These are phyloP conservation scores for Sigmodon hispidus DNA, from an alignment of 2,113 vertebrate species.

Conservation along the genomic window DNA sequence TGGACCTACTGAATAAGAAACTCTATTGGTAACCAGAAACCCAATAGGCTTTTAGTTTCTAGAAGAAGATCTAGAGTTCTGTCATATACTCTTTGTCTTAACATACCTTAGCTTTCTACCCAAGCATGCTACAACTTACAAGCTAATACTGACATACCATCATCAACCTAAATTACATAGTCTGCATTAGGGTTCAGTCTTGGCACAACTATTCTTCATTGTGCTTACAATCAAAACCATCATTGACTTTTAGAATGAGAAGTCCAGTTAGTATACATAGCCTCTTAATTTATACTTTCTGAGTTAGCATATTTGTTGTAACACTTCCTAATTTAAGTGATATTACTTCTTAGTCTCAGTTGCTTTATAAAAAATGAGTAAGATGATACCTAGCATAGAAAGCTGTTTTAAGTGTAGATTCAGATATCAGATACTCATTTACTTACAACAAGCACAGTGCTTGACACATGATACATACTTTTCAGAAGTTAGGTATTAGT, in stretches of 20 bases:
- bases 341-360: constrained; percentile 13
- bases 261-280: background rate
- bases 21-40: background rate
- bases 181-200: background rate
- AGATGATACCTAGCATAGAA: background rate
- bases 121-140: background rate
- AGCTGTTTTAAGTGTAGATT: background rate
- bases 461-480: background rate
- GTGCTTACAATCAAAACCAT: background rate
- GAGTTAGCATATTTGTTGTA: background rate
- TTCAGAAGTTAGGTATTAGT: background rate
- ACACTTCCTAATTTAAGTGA: background rate
- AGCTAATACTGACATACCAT: background rate
- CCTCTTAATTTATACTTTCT: background rate
- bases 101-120: background rate
- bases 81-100: background rate
- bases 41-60: background rate
- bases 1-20: background rate
- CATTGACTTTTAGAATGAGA: background rate
- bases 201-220: background rate
- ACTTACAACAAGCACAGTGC: background rate
- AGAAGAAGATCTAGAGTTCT: background rate
- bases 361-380: background rate
- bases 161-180: background rate
- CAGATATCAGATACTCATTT: background rate